Percentiles rank a stretch among this genome's conserved stretches.
phyloP scores from a whole-genome alignment of 2,888 invertebrate genomes.

The Mythimna lalbum region DNA sequence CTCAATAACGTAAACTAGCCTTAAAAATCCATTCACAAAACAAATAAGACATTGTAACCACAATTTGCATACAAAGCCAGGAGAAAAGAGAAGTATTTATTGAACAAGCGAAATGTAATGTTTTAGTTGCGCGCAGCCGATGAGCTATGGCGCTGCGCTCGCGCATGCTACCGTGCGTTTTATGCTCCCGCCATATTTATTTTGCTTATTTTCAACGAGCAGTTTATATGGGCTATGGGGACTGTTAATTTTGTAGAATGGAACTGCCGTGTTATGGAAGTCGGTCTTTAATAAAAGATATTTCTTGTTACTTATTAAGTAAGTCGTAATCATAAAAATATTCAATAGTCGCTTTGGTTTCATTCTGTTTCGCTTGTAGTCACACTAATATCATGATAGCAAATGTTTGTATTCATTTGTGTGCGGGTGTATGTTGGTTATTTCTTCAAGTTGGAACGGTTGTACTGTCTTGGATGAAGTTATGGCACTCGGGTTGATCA shows the following conservation, averaged over 20 bases:
- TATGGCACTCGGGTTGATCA: too few relatives aligned
- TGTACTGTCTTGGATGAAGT: too few relatives aligned
- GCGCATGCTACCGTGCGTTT: slow-evolving; percentile 74
- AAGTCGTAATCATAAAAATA: not conserved
- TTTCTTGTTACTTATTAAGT: slow-evolving; percentile 16
- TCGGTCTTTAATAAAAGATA: slow-evolving; percentile 2
- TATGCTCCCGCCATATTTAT: slow-evolving; percentile 62
- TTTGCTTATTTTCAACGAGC: slow-evolving; percentile 61
- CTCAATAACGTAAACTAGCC: slow-evolving; percentile 30
- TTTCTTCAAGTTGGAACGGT: too few relatives aligned
- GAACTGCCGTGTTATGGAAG: slow-evolving; percentile 21
- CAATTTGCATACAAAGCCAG: slow-evolving; percentile 81
- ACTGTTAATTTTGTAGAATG: slow-evolving; percentile 46
- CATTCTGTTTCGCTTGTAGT: not conserved
- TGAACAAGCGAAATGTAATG: slow-evolving; percentile 70
- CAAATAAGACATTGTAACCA: slow-evolving; percentile 69
- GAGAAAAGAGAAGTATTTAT: slow-evolving; percentile 79
- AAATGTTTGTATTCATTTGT: too few relatives aligned
- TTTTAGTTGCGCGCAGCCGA: slow-evolving; percentile 67
- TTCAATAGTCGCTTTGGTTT: not conserved
- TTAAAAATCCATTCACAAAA: slow-evolving; percentile 60
- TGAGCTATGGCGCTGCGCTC: slow-evolving; percentile 69
- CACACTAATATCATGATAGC: not conserved
- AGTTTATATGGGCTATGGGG: slow-evolving; percentile 47
- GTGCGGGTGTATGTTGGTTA: too few relatives aligned